Evolutionary conservation across 2,797 vertebrate genomes (phyloP).

Genomic region (Peromyscus aztecus): DNA sequence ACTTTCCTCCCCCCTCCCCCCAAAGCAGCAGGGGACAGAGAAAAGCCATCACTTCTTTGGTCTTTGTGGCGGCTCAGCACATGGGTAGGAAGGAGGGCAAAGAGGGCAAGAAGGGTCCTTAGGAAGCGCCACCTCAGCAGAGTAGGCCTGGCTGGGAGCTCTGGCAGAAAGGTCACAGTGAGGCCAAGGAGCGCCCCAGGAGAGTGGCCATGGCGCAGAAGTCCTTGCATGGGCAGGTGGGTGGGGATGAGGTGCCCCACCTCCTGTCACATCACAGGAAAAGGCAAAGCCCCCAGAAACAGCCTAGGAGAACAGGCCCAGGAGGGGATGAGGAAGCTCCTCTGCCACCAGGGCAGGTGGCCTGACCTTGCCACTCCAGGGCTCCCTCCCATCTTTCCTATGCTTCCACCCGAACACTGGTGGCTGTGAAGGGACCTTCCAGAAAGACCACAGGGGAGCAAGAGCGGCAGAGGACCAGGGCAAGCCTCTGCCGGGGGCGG

Average conservation of each 20-base stretch:
- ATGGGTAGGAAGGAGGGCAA: slow-evolving; percentile 61
- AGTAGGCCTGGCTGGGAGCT: slow-evolving; percentile 78
- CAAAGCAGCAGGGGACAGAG: slow-evolving; percentile 82
- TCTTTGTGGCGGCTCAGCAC: slow-evolving; percentile 84
- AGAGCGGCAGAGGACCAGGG: slow-evolving; percentile 50
- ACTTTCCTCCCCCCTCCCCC: slow-evolving; percentile 68
- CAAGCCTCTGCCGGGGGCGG: neutral
- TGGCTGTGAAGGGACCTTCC: slow-evolving; percentile 67
- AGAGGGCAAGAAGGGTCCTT: slow-evolving; percentile 59
- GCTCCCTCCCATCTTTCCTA: slow-evolving; percentile 17
- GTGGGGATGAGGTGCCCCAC: slow-evolving; percentile 17
- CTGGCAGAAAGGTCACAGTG: slow-evolving; percentile 85
- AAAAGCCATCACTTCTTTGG: slow-evolving; percentile 84
- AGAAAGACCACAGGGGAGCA: slow-evolving; percentile 57
- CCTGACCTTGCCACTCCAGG: slow-evolving; percentile 17
- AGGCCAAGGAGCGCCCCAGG: slow-evolving; percentile 80
- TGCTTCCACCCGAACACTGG: slow-evolving; percentile 28
- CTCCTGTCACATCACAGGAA: slow-evolving; percentile 55
- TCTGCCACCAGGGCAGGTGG: neutral
- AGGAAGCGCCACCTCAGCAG: slow-evolving; percentile 75
- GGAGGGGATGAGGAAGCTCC: neutral
- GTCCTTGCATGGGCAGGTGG: slow-evolving; percentile 47
- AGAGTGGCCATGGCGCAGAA: slow-evolving; percentile 56
- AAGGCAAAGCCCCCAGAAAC: slow-evolving; percentile 65
- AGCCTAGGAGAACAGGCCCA: neutral